phyloP scores from a whole-genome alignment of 2,888 invertebrate genomes.

The Cheilosia urbana region DNA sequence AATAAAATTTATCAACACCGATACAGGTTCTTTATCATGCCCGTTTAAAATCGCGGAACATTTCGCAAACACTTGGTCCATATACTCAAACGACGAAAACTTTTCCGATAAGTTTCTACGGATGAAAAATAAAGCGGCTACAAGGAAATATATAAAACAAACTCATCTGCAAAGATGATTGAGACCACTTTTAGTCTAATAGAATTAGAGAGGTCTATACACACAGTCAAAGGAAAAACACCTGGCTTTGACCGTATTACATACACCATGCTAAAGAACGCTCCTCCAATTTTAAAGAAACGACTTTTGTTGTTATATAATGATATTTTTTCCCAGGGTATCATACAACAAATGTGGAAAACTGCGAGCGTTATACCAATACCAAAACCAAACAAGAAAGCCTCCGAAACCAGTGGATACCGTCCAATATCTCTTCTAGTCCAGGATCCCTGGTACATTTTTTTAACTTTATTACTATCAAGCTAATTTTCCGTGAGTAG shows the following conservation, averaged over 20 bases:
- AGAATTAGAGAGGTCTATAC: background rate
- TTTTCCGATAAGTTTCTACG: background rate
- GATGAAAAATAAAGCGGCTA: background rate
- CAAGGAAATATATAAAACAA: background rate
- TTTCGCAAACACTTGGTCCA: background rate
- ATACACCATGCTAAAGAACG: background rate
- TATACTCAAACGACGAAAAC: background rate
- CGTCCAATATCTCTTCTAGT: too few relatives aligned
- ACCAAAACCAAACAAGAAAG: background rate
- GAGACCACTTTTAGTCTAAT: background rate
- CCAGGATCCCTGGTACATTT: too few relatives aligned
- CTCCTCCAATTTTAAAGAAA: too few relatives aligned
- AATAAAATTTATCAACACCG: background rate
- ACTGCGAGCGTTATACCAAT: background rate
- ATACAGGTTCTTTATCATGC: background rate
- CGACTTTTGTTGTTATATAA: background rate
- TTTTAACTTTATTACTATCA: too few relatives aligned
- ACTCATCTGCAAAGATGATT: background rate
- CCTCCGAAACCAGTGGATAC: background rate
- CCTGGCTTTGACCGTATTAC: background rate
- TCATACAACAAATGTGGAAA: slow-evolving; percentile 2
- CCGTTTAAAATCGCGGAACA: background rate
- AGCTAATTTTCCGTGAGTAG: too few relatives aligned
- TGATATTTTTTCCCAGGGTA: background rate
- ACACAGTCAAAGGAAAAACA: background rate